These are phyloP conservation scores for Elaphurus davidianus DNA, from an alignment of 2,113 vertebrate species.

Conservation along the genomic window DNA sequence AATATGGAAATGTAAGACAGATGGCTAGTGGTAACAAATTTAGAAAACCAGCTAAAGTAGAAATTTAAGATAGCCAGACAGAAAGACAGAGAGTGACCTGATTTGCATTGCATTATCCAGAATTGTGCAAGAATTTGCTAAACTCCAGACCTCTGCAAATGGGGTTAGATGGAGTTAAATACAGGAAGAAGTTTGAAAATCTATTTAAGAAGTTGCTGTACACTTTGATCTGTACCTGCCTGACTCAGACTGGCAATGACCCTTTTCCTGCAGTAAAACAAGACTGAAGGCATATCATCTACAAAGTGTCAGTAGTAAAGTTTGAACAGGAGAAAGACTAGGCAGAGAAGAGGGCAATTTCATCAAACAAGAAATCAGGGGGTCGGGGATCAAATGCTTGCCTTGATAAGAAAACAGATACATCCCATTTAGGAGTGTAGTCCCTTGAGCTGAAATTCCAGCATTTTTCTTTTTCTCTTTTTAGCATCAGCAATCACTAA, in stretches of 20 bases:
- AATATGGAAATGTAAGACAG: conserved; percentile 44
- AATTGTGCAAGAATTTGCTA: not conserved
- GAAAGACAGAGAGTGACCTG: conserved; percentile 43
- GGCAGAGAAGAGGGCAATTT: not conserved
- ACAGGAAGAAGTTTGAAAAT: not conserved
- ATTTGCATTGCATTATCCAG: conserved; percentile 34
- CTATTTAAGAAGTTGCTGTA: not conserved
- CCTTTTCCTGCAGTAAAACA: not conserved
- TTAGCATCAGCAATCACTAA: not conserved
- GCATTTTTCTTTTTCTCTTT: not conserved
- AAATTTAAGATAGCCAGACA: conserved; percentile 45
- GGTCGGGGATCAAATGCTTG: accelerated
- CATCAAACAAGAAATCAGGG: not conserved
- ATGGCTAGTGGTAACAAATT: conserved; percentile 53
- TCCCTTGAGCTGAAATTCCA: not conserved
- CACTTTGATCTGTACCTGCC: not conserved
- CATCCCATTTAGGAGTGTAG: not conserved
- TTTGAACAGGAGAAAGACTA: not conserved
- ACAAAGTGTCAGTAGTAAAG: not conserved
- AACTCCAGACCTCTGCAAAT: not conserved
- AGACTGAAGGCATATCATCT: not conserved
- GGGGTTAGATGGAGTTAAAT: not conserved
- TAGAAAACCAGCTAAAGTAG: conserved; percentile 57
- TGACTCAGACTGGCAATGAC: not conserved
- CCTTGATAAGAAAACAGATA: not conserved